Conservation (phyloP, 1,140 invertebrate genomes). For the Pseudomyrmex gracilis region DNA sequence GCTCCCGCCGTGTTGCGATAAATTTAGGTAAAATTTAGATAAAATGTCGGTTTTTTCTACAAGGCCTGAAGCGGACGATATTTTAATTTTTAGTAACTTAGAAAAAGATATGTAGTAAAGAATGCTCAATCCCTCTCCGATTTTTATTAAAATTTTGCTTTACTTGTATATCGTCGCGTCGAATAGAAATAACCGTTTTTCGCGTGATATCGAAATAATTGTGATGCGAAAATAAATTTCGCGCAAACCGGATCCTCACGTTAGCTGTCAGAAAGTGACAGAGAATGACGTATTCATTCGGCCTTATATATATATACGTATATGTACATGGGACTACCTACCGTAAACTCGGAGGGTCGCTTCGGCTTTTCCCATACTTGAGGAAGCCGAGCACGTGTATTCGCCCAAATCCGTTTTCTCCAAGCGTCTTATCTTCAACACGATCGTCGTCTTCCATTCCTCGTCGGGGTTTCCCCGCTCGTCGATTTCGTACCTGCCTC, state of each 20-base stretch:
- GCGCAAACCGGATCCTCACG: not conserved
- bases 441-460: conserved; percentile 86
- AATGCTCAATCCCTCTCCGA: too few relatives aligned
- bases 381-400: conserved; percentile 91
- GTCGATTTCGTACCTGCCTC: conserved; percentile 87
- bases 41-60: too few relatives aligned
- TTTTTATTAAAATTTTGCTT: not conserved
- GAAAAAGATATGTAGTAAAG: too few relatives aligned
- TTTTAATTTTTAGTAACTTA: too few relatives aligned
- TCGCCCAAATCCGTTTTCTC: conserved; percentile 88
- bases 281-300: conserved; percentile 26
- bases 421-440: conserved; percentile 89
- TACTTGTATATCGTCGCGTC: not conserved
- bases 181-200: not conserved
- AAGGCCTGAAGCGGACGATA: not conserved
- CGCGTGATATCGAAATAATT: not conserved
- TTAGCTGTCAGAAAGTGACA: not conserved
- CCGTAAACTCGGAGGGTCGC: conserved; percentile 89
- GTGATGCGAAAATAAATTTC: conserved; percentile 2
- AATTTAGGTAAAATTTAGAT: too few relatives aligned
- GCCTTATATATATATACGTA: not conserved
- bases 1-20: too few relatives aligned
- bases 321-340: conserved; percentile 80
- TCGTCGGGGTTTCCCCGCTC: conserved; percentile 80
- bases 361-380: conserved; percentile 90